Base-by-base conservation (phyloP, 2,797 vertebrate species). In the Scleropages formosus region DNA sequence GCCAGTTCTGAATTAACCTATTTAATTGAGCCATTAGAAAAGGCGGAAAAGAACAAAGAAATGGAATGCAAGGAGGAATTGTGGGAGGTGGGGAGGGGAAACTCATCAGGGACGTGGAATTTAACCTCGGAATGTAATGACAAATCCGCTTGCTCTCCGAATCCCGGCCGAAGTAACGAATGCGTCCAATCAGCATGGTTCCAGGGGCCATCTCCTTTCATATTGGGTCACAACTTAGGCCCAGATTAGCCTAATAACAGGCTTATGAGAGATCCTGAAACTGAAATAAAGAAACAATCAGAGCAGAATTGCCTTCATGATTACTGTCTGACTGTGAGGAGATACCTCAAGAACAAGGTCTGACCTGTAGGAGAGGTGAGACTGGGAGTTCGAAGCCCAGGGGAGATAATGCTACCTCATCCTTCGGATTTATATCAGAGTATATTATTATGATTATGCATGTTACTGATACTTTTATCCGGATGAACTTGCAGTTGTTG, bases 11-110 rank as follows among this genome's bases (percentile, higher is more conserved):
- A 92, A 93, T 93, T 93, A 93, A 93, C 90, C 90, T 84, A 79
- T 89, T 90, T 93, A 93, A 93, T 93, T 92, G 91, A 90, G 87
- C 87, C 87, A 93, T 93, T 93, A 92, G 84, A 80, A 89, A 85
- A 89, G 88, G 88, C 88, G 89, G 91, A 84, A 83, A 80, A 75
- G 80, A 80, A 87, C 85, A 86, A 79, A 72, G 80, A 73, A 74
- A 65, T 15, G 47, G 24, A 12, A 27, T 18, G 44, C 22, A 53
- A 65, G 27, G 46, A 12, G 31, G 44, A 24, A n/a, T 22, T 7
- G 76, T 77, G 64, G 63, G 78, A 80, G 73, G 80, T 78, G 79
- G 84, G 78, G 80, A 78, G 79, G 58, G 80, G 44, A 79, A 77
- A n/a, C 58, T 62, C 67, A 71, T 63, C 60, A 72, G 75, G 51